A percentile compares a stretch with the other conserved stretches of the same genome.
These are phyloP conservation scores for Pithys albifrons DNA, from an alignment of 2,113 vertebrate species.

Conservation along the genomic window DNA sequence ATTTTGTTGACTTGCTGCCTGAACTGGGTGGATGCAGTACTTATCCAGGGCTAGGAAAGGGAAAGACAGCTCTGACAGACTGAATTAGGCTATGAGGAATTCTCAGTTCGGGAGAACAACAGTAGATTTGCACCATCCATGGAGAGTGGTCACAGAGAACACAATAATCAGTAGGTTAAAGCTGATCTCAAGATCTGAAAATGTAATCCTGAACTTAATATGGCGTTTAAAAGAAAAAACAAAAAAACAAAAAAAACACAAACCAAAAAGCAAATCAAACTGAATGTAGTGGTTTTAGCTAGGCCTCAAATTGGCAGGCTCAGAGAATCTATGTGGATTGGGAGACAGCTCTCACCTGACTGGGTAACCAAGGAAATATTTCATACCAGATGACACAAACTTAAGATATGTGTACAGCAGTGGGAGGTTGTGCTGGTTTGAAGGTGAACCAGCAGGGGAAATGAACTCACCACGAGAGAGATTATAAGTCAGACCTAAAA, in stretches of 20 bases:
- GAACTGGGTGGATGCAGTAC: not conserved
- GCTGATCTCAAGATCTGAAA: not conserved
- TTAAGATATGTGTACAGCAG: too few species aligned
- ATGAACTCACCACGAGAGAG: too few species aligned
- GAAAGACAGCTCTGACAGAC: not conserved
- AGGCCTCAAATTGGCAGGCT: too few species aligned
- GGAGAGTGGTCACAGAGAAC: not conserved
- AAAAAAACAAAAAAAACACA: not conserved
- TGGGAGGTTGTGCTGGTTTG: too few species aligned
- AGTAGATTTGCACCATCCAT: not conserved
- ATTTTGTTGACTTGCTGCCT: not conserved
- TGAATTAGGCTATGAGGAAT: not conserved
- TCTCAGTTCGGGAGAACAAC: accelerated
- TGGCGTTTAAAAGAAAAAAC: not conserved
- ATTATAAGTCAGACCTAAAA: too few species aligned
- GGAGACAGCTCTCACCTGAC: too few species aligned
- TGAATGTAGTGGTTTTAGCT: too few species aligned
- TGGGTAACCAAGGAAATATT: too few species aligned
- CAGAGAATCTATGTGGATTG: too few species aligned
- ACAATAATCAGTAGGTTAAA: accelerated
- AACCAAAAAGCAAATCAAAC: not conserved
- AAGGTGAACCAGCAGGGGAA: too few species aligned
- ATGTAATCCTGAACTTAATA: not conserved
- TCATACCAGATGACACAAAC: too few species aligned
- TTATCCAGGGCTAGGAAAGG: accelerated